Base-by-base conservation (phyloP, 1,140 invertebrate species). In the Lasaia peninsularis region DNA sequence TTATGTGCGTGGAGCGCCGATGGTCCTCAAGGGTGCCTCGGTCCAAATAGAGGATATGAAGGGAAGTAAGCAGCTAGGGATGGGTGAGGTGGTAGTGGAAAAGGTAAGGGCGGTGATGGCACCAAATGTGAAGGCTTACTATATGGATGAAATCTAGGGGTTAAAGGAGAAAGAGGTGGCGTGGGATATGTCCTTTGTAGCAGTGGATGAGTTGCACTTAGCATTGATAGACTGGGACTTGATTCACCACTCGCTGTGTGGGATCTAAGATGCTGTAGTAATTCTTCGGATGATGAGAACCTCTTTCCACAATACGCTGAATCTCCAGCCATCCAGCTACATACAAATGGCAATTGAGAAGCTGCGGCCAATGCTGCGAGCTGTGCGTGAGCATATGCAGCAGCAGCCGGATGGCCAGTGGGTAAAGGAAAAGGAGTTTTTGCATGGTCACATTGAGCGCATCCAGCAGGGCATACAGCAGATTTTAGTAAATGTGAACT, bases 301-400 rank as follows among this genome's bases (percentile, higher is more conserved):
- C 96, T 88, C 78, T 98, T 98, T 18, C 97, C 97, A 78, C 97
- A 98, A 73, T 97, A 98, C 0, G 93, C 91, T 0, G 93, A 93
- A 78, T 97, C 96, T 12, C 95, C 95, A 8, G 94, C 94, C 70
- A 98, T 95, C 97, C 97, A 98, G 79, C 95, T 98, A 85, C 97
- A 98, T 0, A 97, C 93, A 75, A 95, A 95, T 0, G 95, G 95
- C 56, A 95, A 80, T 67, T 94, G 93, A 0, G 93, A 93, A 6
- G 93, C 93, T 0, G 94, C 93, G 0, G 94, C 94, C 34, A 95
- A 66, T 0, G 94, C 94, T 0, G 94, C 94, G 40, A 95, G 75
- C 71, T 95, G 94, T 14, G 94, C 94, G 64, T 95, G 94, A 16
- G 94, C 94, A 62, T 94, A 94, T 0, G 93, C 93, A 0, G 92